A percentile compares a stretch with the other conserved stretches of the same genome.
Conservation (phyloP, 2,888 invertebrate genomes). For the Ormyrus pomaceus region DNA sequence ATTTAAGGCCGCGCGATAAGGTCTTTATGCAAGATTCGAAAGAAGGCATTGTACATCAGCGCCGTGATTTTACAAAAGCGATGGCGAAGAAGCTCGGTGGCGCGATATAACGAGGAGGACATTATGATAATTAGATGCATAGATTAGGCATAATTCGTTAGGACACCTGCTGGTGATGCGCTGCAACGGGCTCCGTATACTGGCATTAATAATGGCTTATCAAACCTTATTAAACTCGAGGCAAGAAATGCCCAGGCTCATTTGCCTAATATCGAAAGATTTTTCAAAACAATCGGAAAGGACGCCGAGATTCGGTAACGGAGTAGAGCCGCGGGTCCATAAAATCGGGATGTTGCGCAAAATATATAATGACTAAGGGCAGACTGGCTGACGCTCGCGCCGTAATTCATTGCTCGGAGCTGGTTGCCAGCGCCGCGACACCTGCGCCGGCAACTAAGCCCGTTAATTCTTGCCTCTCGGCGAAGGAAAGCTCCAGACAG, state of each 20-base stretch:
- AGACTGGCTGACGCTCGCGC: slow-evolving; percentile 70
- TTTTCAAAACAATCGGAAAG: slow-evolving; percentile 2
- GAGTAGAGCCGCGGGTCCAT: slow-evolving; percentile 65
- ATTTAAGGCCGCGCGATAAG: no score
- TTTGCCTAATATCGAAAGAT: not conserved
- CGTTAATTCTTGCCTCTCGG: slow-evolving; percentile 72
- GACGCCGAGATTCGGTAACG: not conserved
- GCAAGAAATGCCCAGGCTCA: not conserved
- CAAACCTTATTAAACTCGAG: slow-evolving; percentile 9
- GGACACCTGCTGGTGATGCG: slow-evolving; percentile 67
- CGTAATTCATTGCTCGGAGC: slow-evolving; percentile 70
- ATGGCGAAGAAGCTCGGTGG: slow-evolving; percentile 29
- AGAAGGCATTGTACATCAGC: not conserved
- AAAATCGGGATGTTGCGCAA: slow-evolving; percentile 76
- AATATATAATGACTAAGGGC: slow-evolving; percentile 67
- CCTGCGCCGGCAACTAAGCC: slow-evolving; percentile 75
- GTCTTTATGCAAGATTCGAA: not conserved
- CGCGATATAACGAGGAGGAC: slow-evolving; percentile 70
- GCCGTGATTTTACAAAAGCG: slow-evolving; percentile 14
- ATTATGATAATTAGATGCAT: slow-evolving; percentile 75
- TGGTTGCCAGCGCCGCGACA: slow-evolving; percentile 65
- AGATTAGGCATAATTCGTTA: slow-evolving; percentile 74
- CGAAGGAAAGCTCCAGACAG: slow-evolving; percentile 40
- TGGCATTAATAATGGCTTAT: slow-evolving; percentile 29
- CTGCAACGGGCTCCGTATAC: slow-evolving; percentile 11